phyloP scores from a whole-genome alignment of 2,888 invertebrate genomes.

The Villa cingulata region DNA sequence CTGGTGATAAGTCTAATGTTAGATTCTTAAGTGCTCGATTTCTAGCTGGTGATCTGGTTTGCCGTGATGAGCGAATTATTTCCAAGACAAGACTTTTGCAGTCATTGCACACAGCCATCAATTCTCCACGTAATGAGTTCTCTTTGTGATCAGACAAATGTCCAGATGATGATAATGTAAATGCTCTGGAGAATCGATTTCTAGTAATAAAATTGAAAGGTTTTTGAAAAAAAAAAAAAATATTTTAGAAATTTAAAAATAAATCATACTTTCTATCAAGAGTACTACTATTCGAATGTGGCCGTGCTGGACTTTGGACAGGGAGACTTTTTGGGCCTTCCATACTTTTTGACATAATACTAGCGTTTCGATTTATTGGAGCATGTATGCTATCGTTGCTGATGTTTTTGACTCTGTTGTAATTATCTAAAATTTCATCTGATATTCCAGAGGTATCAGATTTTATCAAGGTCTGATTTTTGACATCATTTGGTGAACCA shows the following conservation, averaged over 20 bases:
- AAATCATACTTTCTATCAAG: conserved; percentile 41
- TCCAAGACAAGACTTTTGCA: conserved; percentile 89
- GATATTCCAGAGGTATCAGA: conserved; percentile 16
- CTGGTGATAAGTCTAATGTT: conserved; percentile 70
- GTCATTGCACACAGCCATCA: conserved; percentile 87
- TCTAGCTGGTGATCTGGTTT: conserved; percentile 66
- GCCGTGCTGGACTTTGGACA: conserved; percentile 33
- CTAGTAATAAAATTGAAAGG: conserved; percentile 29
- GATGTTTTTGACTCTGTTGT: conserved; percentile 20
- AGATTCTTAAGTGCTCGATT: conserved; percentile 70
- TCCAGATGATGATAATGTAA: conserved; percentile 40
- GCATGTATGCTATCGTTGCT: conserved; percentile 1
- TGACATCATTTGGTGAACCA: conserved; percentile 19
- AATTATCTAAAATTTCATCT: conserved; percentile 16
- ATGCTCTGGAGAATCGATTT: conserved; percentile 47
- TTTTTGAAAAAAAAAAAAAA: neutral
- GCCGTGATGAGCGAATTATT: conserved; percentile 80
- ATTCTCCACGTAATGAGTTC: conserved; percentile 57
- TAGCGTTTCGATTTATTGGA: conserved; percentile 24
- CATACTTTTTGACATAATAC: conserved; percentile 45
- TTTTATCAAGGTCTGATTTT: conserved; percentile 12
- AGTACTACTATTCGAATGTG: conserved; percentile 37
- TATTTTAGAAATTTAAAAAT: neutral
- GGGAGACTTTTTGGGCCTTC: conserved; percentile 45
- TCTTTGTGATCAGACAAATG: conserved; percentile 37